Evolutionary conservation across 2,113 vertebrate genomes (phyloP).

Genomic region (Eulacestoma nigropectus): DNA sequence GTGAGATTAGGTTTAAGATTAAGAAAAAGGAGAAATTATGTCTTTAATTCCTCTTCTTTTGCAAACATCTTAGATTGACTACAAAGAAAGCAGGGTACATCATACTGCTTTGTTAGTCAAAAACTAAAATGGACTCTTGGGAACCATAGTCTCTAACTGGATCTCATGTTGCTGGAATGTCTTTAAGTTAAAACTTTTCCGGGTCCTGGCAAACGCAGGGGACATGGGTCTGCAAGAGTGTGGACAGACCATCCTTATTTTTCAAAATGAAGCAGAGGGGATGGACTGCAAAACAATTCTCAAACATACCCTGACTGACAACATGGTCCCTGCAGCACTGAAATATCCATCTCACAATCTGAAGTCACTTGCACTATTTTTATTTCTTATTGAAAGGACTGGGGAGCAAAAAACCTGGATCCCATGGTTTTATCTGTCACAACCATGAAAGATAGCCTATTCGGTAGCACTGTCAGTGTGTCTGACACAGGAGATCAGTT

Average conservation of each 20-base stretch:
- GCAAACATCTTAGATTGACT: background rate
- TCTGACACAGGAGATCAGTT: background rate
- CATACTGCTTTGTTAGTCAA: background rate
- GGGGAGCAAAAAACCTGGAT: background rate
- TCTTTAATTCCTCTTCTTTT: background rate
- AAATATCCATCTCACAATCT: background rate
- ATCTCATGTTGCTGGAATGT: background rate
- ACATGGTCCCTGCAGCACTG: accelerated
- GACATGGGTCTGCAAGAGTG: accelerated
- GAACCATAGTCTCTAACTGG: background rate
- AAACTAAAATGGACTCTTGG: background rate
- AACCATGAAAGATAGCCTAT: background rate
- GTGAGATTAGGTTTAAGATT: background rate
- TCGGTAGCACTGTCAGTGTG: background rate
- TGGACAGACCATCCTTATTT: background rate
- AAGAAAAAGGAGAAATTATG: background rate
- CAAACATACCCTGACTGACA: background rate
- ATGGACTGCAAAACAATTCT: background rate
- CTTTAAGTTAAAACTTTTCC: background rate
- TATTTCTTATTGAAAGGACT: background rate
- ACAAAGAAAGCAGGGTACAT: background rate
- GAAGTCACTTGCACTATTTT: background rate
- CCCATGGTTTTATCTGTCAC: background rate
- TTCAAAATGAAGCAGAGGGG: background rate
- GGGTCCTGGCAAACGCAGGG: background rate